phyloP scores from a whole-genome alignment of 2,113 vertebrate species.

The Larimichthys polyactis region DNA sequence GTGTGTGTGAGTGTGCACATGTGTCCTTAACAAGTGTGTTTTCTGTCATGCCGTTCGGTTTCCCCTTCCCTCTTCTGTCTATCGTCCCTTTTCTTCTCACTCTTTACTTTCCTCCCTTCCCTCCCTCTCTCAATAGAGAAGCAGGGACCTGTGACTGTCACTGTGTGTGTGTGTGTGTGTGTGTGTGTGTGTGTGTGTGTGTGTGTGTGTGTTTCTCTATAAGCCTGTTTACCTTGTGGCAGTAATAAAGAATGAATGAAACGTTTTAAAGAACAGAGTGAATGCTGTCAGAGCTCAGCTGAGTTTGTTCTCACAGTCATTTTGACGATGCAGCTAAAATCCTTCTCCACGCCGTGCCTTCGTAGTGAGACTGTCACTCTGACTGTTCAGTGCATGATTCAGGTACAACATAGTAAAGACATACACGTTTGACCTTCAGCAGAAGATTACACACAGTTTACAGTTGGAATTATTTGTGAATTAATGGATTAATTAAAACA shows the following conservation, averaged over 20 bases:
- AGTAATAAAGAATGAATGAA: conserved; percentile 5
- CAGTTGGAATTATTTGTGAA: no score
- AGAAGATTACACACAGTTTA: no score
- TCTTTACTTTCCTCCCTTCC: conserved; percentile 20
- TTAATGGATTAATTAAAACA: no score
- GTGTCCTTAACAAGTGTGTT: conserved; percentile 19
- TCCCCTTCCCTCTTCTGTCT: conserved; percentile 19
- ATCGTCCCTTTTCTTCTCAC: background rate
- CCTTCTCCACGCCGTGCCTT: background rate
- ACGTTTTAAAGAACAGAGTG: conserved; percentile 3
- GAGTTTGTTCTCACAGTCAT: background rate
- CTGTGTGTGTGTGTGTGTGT: no score
- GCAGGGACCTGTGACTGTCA: conserved; percentile 52
- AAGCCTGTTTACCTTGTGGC: conserved; percentile 44
- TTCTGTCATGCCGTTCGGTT: conserved; percentile 25
- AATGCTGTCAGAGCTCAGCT: background rate
- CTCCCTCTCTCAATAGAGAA: conserved; percentile 45
- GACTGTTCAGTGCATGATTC: background rate
- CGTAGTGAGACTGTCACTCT: background rate
- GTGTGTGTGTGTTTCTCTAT: conserved; percentile 36
- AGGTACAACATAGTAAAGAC: background rate
- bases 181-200: background rate
- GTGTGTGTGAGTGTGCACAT: background rate
- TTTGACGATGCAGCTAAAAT: background rate
- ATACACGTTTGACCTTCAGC: no score